phyloP scores from a whole-genome alignment of 1,140 invertebrate species.

The Zaprionus ornatus region DNA sequence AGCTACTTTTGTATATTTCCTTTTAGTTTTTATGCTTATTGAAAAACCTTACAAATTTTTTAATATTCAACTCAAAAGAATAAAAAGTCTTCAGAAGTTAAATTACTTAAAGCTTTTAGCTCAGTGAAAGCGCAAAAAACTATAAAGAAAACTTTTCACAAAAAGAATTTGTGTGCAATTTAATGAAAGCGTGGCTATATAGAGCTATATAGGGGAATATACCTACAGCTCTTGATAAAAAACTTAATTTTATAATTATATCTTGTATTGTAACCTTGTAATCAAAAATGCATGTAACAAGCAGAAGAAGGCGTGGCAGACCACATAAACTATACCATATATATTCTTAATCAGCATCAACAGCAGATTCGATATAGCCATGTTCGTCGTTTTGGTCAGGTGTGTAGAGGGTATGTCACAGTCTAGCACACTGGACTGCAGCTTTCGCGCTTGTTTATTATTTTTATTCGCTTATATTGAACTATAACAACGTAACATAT shows the following conservation, averaged over 20 bases:
- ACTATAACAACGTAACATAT: neutral
- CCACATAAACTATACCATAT: no score
- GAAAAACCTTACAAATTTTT: neutral
- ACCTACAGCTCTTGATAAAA: neutral
- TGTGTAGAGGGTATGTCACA: no score
- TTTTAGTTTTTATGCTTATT: neutral
- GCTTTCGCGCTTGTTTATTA: no score
- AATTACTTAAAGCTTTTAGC: constrained; percentile 74
- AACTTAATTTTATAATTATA: no score
- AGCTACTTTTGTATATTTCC: neutral
- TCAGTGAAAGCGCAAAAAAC: constrained; percentile 38
- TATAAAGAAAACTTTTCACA: constrained; percentile 30
- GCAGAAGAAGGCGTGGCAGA: no score
- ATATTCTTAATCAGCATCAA: no score
- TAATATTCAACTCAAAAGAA: constrained; percentile 25
- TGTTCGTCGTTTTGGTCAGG: no score
- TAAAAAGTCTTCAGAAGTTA: constrained; percentile 64
- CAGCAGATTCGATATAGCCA: no score
- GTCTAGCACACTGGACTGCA: no score
- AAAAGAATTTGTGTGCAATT: constrained; percentile 27
- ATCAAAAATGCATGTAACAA: no score
- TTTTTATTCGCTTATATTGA: no score
- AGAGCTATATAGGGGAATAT: neutral
- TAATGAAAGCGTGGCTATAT: neutral
- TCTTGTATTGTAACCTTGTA: no score